Percentiles rank a stretch among this genome's conserved stretches.
These are phyloP conservation scores for Carcharodon carcharias DNA, from an alignment of 2,797 vertebrate genomes.

Conservation along the genomic window DNA sequence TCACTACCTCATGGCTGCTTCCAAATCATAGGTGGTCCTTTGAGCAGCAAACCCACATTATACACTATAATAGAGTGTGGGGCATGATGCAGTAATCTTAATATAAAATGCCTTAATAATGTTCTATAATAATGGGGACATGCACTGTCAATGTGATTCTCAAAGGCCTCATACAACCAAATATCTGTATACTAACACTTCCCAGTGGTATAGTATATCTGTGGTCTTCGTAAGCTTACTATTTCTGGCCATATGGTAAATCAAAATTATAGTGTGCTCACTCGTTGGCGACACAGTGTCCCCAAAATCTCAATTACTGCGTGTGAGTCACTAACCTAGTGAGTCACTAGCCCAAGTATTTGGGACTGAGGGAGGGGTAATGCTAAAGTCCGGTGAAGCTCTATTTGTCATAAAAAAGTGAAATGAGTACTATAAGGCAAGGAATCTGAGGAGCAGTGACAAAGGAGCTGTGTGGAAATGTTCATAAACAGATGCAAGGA, in stretches of 20 bases:
- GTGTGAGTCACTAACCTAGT: neutral
- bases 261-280: neutral
- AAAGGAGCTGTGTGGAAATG: neutral
- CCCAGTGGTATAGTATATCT: neutral
- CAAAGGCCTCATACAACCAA: neutral
- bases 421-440: neutral
- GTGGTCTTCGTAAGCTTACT: neutral
- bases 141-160: neutral
- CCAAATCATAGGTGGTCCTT: neutral
- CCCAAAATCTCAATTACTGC: neutral
- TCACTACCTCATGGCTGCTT: neutral
- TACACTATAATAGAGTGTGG: neutral
- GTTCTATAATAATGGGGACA: neutral
- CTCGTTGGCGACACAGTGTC: neutral
- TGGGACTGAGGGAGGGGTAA: neutral
- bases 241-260: neutral
- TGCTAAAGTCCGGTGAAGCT: neutral
- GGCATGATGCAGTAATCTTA: neutral
- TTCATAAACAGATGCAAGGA: neutral
- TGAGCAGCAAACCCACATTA: neutral
- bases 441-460: neutral
- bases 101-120: neutral
- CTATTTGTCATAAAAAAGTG: neutral
- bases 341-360: neutral
- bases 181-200: neutral